Conservation (phyloP, 2,113 vertebrate species). For the Phyllostomus hastatus region DNA sequence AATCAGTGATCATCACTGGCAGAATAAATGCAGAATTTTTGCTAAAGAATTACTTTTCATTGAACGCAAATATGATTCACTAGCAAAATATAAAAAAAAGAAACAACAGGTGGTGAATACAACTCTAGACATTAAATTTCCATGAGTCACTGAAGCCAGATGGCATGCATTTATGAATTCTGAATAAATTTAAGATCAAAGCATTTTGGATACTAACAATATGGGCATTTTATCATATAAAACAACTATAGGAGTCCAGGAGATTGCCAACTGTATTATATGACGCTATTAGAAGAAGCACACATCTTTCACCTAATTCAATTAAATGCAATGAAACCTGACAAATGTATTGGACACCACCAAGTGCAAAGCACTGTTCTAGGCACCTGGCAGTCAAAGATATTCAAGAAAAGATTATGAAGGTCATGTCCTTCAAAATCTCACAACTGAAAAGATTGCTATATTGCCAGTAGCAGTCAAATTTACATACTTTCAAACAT, state of each 20-base stretch:
- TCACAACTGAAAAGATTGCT: neutral
- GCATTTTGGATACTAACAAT: constrained; percentile 74
- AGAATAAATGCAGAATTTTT: constrained; percentile 71
- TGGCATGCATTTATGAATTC: constrained; percentile 80
- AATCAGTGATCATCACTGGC: neutral
- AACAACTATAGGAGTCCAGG: constrained; percentile 37
- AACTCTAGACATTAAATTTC: constrained; percentile 80
- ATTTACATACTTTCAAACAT: neutral
- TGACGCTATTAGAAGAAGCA: constrained; percentile 32
- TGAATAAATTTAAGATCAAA: constrained; percentile 81
- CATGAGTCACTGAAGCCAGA: constrained; percentile 82
- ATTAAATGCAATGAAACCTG: constrained; percentile 32
- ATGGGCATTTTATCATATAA: constrained; percentile 79
- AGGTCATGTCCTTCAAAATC: neutral
- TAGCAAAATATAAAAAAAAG: constrained; percentile 51
- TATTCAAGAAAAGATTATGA: neutral
- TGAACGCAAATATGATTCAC: constrained; percentile 70
- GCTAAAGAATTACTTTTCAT: constrained; percentile 66
- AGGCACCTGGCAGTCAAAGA: neutral
- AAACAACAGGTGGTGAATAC: constrained; percentile 69
- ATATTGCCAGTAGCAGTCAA: neutral
- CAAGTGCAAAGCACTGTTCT: constrained; percentile 4
- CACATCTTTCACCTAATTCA: constrained; percentile 52
- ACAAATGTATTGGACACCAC: neutral
- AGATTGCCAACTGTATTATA: constrained; percentile 49